phyloP scores from a whole-genome alignment of 1,140 invertebrate species.

The Bactericera cockerelli region DNA sequence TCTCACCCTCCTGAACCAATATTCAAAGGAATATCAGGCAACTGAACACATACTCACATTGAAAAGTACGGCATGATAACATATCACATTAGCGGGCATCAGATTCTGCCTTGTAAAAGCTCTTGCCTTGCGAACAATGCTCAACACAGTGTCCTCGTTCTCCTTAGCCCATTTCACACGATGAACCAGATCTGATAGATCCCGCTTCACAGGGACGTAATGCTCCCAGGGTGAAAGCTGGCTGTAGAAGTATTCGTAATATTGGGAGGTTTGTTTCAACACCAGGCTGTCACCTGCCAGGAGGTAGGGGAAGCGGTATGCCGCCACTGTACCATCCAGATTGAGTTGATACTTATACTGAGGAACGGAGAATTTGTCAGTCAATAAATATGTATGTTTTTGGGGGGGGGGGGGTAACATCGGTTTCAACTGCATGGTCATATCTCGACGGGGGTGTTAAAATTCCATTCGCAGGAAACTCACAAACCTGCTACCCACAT shows the following conservation, averaged over 20 bases:
- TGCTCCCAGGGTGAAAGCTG: conserved; percentile 58
- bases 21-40: too few relatives aligned
- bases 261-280: conserved; percentile 82
- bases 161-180: conserved; percentile 62
- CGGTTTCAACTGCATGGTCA: too few relatives aligned
- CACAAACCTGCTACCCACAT: too few relatives aligned
- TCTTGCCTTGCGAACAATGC: conserved; percentile 53
- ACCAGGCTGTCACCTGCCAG: conserved; percentile 71
- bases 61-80: conserved; percentile 72
- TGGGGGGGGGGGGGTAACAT: too few relatives aligned
- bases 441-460: too few relatives aligned
- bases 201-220: conserved; percentile 64
- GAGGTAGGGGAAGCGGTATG: conserved; percentile 85
- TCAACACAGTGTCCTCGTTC: conserved; percentile 53
- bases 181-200: conserved; percentile 67
- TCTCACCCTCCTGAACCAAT: too few relatives aligned
- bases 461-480: too few relatives aligned
- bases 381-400: too few relatives aligned
- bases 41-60: conserved; percentile 34
- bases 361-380: too few relatives aligned
- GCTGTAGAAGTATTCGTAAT: conserved; percentile 89
- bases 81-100: conserved; percentile 71
- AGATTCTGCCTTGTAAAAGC: conserved; percentile 63
- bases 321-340: conserved; percentile 90
- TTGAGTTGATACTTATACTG: conserved; percentile 93